These are phyloP conservation scores for Neodiprion pinetum DNA, from an alignment of 1,140 invertebrate genomes.

Conservation along the genomic window DNA sequence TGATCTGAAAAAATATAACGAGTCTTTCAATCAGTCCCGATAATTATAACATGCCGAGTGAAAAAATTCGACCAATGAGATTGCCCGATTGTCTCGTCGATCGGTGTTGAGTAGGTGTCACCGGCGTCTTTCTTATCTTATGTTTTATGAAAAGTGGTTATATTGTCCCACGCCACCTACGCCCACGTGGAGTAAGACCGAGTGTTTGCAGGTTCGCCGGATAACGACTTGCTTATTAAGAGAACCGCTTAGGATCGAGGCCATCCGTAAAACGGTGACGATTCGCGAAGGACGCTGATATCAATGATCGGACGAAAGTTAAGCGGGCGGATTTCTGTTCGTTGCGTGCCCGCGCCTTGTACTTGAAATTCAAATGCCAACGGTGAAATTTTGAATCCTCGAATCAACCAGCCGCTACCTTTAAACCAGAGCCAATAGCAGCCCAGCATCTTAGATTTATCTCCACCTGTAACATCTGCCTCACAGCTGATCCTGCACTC, in stretches of 20 bases:
- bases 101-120: background rate
- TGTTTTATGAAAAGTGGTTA: background rate
- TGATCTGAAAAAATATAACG: background rate
- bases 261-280: no score
- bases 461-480: background rate
- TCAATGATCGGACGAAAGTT: background rate
- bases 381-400: background rate
- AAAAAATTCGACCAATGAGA: background rate
- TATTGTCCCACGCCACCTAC: background rate
- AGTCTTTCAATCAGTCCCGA: background rate
- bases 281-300: no score
- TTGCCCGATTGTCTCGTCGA: background rate
- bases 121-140: background rate
- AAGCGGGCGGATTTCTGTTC: background rate
- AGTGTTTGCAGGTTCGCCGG: no score
- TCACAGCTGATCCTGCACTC: background rate
- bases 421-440: background rate
- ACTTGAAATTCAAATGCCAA: background rate
- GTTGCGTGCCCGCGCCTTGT: no score
- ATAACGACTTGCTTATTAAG: no score
- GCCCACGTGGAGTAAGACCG: background rate
- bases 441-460: conserved; percentile 5
- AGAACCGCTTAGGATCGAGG: no score
- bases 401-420: background rate
- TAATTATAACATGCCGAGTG: background rate